These are phyloP conservation scores for Drymonia ruficornis DNA, from an alignment of 2,888 invertebrate genomes.

Conservation along the genomic window DNA sequence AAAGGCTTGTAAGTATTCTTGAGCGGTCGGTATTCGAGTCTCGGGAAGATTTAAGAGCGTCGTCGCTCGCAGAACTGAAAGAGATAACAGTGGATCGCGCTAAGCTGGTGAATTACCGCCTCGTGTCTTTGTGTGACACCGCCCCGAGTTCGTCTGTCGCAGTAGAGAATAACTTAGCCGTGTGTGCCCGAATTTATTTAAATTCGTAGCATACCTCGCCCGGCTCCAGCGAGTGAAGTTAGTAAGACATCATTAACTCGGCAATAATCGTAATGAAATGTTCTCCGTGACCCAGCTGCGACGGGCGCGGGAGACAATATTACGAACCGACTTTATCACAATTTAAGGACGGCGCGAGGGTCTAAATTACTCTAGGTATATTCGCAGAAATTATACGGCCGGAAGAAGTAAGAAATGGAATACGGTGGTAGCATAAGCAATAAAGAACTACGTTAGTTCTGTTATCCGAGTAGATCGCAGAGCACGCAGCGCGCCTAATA, in stretches of 20 bases:
- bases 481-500: constrained; percentile 43
- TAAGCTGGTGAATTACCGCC: constrained; percentile 69
- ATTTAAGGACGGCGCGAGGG: constrained; percentile 50
- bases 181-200: constrained; percentile 66
- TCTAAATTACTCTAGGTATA: constrained; percentile 54
- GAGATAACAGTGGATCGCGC: constrained; percentile 68
- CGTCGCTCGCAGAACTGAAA: constrained; percentile 64
- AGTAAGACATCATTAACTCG: constrained; percentile 71
- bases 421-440: constrained; percentile 40
- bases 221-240: constrained; percentile 56
- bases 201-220: constrained; percentile 64
- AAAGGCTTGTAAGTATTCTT: constrained; percentile 68
- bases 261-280: constrained; percentile 74
- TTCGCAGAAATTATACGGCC: constrained; percentile 38
- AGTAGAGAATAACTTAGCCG: constrained; percentile 50
- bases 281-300: constrained; percentile 60
- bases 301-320: constrained; percentile 53
- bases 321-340: constrained; percentile 57
- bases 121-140: constrained; percentile 61
- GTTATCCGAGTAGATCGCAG: constrained; percentile 39
- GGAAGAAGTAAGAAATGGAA: constrained; percentile 43
- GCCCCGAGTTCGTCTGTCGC: constrained; percentile 46
- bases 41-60: constrained; percentile 68
- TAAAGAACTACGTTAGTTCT: constrained; percentile 46
- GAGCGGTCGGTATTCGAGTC: constrained; percentile 59